These are phyloP conservation scores for Eilema griseolum DNA, from an alignment of 2,888 invertebrate species.

Conservation along the genomic window DNA sequence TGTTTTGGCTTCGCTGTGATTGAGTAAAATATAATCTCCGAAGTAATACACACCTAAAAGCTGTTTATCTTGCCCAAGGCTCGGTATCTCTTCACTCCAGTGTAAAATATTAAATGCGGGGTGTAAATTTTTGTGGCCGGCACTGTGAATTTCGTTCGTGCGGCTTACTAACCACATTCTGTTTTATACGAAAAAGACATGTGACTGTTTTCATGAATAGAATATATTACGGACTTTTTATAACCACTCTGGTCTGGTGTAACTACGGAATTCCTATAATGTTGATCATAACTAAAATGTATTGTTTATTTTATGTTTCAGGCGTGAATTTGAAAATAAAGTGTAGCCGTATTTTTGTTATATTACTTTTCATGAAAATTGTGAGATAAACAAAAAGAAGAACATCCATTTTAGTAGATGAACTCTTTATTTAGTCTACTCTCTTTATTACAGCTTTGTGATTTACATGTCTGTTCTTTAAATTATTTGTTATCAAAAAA, in stretches of 20 bases:
- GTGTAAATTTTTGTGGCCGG: constrained; percentile 42
- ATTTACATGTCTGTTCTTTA: neutral
- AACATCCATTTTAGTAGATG: neutral
- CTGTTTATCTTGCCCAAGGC: constrained; percentile 42
- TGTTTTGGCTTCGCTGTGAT: constrained; percentile 39
- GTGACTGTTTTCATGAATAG: constrained; percentile 42
- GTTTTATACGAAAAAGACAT: constrained; percentile 45
- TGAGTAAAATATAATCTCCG: constrained; percentile 42
- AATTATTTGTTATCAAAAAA: neutral
- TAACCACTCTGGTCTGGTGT: constrained; percentile 36
- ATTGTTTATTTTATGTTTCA: constrained; percentile 33
- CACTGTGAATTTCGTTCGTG: constrained; percentile 52
- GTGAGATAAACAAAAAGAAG: constrained; percentile 2
- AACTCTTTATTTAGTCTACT: neutral
- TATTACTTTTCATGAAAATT: neutral
- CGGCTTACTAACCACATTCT: constrained; percentile 46
- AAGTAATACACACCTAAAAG: constrained; percentile 36
- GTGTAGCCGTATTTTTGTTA: constrained; percentile 11
- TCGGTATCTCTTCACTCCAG: constrained; percentile 47
- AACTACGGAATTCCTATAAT: constrained; percentile 31
- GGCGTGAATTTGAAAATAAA: constrained; percentile 20
- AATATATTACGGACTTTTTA: constrained; percentile 46
- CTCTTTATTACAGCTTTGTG: neutral
- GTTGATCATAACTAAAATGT: constrained; percentile 43
- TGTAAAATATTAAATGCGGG: constrained; percentile 54